Evolutionary conservation across 2,888 invertebrate genomes (phyloP).

Genomic region (Lithosia quadra): DNA sequence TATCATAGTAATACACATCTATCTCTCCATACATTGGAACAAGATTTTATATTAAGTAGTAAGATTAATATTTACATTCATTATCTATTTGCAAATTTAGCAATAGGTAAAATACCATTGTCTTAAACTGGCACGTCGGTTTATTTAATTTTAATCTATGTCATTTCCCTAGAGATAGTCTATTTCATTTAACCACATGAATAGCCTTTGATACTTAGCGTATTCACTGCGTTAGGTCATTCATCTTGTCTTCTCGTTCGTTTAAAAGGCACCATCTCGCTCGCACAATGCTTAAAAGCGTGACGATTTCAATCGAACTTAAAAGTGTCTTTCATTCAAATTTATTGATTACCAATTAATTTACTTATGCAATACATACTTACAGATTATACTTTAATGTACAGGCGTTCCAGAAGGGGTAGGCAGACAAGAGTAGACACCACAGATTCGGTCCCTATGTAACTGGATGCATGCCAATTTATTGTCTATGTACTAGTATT

Average conservation of each 20-base stretch:
- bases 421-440: no score
- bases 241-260: constrained; percentile 49
- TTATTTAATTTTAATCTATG: constrained; percentile 36
- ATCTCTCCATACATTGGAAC: no score
- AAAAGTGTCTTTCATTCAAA: neutral
- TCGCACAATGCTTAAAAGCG: constrained; percentile 43
- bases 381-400: no score
- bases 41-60: no score
- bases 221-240: constrained; percentile 71
- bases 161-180: constrained; percentile 35
- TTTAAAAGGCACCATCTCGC: constrained; percentile 45
- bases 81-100: no score
- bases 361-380: neutral
- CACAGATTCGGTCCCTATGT: neutral
- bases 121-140: constrained; percentile 26
- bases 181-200: constrained; percentile 45
- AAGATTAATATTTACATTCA: no score
- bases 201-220: constrained; percentile 53
- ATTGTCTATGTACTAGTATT: neutral
- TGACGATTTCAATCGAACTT: neutral
- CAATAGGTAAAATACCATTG: neutral
- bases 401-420: no score
- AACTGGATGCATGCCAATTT: neutral
- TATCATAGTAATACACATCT: no score
- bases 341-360: neutral